Evolutionary conservation across 2,888 invertebrate genomes (phyloP), one percentile per base, ranked within the genome.

Genomic region (Amiota communis): DNA sequence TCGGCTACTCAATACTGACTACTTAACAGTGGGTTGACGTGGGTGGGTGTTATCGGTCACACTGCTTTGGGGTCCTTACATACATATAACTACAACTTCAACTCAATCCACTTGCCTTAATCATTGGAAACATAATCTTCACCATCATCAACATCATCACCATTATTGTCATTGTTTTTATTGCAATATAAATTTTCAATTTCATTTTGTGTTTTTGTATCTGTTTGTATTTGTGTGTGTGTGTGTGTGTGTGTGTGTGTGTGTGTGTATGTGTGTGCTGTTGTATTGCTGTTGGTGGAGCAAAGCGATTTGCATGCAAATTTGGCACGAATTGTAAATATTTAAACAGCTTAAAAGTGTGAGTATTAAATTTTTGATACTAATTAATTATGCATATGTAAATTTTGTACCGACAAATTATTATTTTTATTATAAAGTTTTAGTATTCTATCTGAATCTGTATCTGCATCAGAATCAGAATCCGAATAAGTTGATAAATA

Each of bases 311-410:
- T 85, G 87, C 88, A 86, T 87, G 83, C 87, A 87, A 87, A 87
- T 87, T 87, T 87, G 86, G 86, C 86, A 86, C 86, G 86, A 86
- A 86, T 83, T 87, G 86, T 86, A 86, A 86, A 86, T 86, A 86
- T 86, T 86, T 86, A 86, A 86, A 85, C 85, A 87, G 86, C 87
- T 87, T 81, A 85, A 85, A 86, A 87, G 88, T 87, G 87, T 86
- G 86, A 86, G 88, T 83, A 87, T 85, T 88, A 87, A 88, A 87
- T 87, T 87, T 88, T 87, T 88, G 87, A 88, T 88, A 86, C 87
- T 88, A 87, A 87, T 87, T 87, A 87, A 87, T 87, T 87, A 87
- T 87, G 87, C 88, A 87, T 88, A 87, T 88, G 88, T 88, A 87
- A 86, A 87, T 86, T 84, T 81, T 83, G 78, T 83, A 79, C 82